Percentiles rank a stretch among this genome's conserved stretches.
Evolutionary conservation across 2,797 vertebrate species (phyloP).

Genomic region (Taenioides sp.): DNA sequence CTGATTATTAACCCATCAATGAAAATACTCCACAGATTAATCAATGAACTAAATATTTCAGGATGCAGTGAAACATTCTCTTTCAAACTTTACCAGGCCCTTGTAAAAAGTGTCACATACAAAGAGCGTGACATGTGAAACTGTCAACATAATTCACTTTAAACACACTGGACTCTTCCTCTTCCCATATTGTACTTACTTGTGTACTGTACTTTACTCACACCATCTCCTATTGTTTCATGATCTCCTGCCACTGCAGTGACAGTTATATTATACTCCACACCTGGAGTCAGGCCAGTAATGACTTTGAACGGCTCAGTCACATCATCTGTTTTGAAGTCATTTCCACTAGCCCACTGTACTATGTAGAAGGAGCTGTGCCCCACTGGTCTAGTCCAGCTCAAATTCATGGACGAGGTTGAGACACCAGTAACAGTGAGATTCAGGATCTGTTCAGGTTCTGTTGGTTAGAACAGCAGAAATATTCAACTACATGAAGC

Average conservation of each 20-base stretch:
- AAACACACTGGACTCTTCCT: no score
- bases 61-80: no score
- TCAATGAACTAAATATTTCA: no score
- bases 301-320: no score
- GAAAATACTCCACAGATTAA: no score
- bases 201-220: constrained; percentile 5
- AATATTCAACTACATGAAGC: no score
- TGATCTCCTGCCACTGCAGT: constrained; percentile 31
- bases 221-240: not conserved
- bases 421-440: not conserved
- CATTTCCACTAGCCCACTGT: not conserved
- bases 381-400: constrained; percentile 6
- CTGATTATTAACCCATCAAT: no score
- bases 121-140: no score
- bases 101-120: no score
- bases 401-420: not conserved
- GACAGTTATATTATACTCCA: constrained; percentile 7
- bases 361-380: not conserved
- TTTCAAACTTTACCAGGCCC: no score
- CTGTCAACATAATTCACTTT: no score
- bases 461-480: not conserved
- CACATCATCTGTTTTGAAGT: not conserved
- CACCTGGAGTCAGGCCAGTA: no score
- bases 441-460: not conserved
- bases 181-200: constrained; percentile 34